A percentile compares a stretch with the other conserved stretches of the same genome.
phyloP scores from a whole-genome alignment of 35 echinoderm and acorn worm genomes.

The Heliocidaris tuberculata region DNA sequence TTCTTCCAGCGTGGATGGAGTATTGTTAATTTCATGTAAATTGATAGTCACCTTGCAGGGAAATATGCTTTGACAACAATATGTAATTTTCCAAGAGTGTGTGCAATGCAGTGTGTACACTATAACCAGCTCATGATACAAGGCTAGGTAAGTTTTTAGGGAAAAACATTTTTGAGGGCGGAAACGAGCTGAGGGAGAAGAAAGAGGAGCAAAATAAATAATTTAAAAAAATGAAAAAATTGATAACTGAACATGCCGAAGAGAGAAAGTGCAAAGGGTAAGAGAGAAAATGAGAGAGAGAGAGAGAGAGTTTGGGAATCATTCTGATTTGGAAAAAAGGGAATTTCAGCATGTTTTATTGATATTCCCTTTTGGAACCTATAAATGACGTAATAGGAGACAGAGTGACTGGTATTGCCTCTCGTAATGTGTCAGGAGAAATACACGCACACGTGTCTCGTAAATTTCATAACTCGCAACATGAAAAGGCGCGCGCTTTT shows the following conservation, averaged over 20 bases:
- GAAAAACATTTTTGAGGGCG: too few species aligned
- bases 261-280: neutral
- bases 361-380: conserved; percentile 9
- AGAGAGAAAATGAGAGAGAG: neutral
- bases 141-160: too few species aligned
- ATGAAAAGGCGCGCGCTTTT: neutral
- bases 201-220: too few species aligned
- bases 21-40: neutral
- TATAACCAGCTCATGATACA: too few species aligned
- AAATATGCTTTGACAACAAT: neutral
- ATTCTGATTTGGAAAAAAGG: neutral
- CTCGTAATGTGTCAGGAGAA: neutral
- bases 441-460: neutral
- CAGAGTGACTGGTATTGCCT: neutral
- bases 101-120: too few species aligned
- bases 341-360: neutral
- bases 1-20: neutral
- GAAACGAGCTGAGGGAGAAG: too few species aligned
- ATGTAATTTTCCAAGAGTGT: neutral
- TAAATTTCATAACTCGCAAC: neutral
- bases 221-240: neutral
- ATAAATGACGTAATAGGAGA: neutral
- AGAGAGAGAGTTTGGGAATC: neutral
- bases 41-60: neutral
- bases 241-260: neutral